Percentiles rank a stretch among this genome's conserved stretches.
These are phyloP conservation scores for Delichon dasypus DNA, from an alignment of 2,797 vertebrate genomes.

Conservation along the genomic window DNA sequence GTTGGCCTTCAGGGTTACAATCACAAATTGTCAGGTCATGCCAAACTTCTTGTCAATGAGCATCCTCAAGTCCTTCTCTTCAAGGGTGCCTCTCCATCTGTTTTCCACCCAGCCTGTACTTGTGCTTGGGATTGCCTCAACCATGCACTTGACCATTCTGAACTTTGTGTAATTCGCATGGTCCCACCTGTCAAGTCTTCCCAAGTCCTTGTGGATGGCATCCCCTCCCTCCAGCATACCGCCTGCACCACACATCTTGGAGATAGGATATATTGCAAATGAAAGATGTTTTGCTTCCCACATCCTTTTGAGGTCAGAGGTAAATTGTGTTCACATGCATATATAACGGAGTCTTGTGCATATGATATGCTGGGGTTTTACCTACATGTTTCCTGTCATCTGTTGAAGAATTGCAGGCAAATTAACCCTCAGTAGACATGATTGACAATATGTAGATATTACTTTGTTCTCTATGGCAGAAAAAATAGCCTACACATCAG, in stretches of 20 bases:
- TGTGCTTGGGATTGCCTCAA: background rate
- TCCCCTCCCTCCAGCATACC: fast-evolving
- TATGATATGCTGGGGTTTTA: background rate
- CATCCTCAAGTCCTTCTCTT: background rate
- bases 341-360: background rate
- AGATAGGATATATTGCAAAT: background rate
- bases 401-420: background rate
- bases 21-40: background rate
- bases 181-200: background rate
- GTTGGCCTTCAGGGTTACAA: background rate
- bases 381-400: background rate
- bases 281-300: background rate
- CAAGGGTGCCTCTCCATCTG: background rate
- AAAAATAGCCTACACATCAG: background rate
- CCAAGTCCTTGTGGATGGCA: background rate
- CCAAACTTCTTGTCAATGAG: background rate
- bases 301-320: background rate
- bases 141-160: background rate
- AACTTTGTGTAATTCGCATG: fast-evolving
- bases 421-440: background rate
- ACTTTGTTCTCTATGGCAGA: background rate
- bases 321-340: background rate
- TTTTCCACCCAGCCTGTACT: background rate
- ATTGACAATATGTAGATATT: background rate
- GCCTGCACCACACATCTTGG: background rate